Evolutionary conservation across 2,888 invertebrate genomes (phyloP), one percentile per base, ranked within the genome.

Genomic region (Ischnura elegans): DNA sequence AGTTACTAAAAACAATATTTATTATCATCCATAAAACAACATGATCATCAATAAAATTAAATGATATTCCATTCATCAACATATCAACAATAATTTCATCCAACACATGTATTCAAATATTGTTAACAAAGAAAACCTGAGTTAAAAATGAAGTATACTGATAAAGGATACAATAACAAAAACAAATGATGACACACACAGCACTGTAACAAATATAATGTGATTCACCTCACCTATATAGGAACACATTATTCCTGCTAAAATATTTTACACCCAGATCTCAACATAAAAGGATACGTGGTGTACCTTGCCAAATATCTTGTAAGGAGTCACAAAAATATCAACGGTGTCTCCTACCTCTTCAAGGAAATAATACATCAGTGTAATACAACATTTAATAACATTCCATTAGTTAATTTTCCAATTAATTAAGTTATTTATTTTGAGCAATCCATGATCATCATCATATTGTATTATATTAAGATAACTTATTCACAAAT

Each of bases 381-480:
- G n/a, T 61, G 55, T 10, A 51, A 51, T 61, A 66, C 55, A 61
- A 43, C 61, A 21, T 43, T 25, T 66, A 66, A 45, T 90, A 19
- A 25, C 25, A 86, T 43, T 46, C n/a, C n/a, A 46, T 45, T 42
- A 46, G 46, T n/a, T 85, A 13, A 25, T 55, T 25, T 43, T 61
- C 43, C 66, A 61, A 42, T 51, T 66, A 90, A 61, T 66, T 46
- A 61, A 19, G 43, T 36, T 45, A 90, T 90, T 45, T 43, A 61
- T 42, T 61, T 90, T 90, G 61, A 90, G 90, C 90, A 90, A n/a
- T 36, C 43, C 43, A 90, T 61, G 25, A 42, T 51, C 16, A 43
- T 90, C 25, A 10, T 0, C 36, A 61, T 6, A 61, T 25, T 16
- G 47, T 6, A 47, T 47, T n/a, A n/a, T n/a, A n/a, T n/a, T n/a